Evolutionary conservation across 2,888 invertebrate genomes (phyloP).

Genomic region (Nasonovia ribisnigri): DNA sequence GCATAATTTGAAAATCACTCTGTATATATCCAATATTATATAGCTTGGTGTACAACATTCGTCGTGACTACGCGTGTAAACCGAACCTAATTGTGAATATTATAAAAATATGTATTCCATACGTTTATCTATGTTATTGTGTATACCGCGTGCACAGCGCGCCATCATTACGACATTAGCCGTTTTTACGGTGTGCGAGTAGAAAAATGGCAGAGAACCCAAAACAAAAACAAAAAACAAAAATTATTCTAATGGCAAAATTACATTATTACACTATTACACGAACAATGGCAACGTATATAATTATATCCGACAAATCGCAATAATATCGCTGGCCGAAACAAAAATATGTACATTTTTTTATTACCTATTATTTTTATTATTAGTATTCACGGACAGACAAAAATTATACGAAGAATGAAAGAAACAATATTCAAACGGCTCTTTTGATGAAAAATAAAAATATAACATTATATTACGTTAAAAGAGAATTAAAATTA

Average conservation of each 20-base stretch:
- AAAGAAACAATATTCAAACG: background rate
- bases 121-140: background rate
- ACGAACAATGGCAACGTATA: slow-evolving; percentile 9
- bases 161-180: slow-evolving; percentile 16
- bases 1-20: background rate
- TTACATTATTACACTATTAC: background rate
- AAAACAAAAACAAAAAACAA: slow-evolving; percentile 7
- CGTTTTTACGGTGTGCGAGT: slow-evolving; percentile 15
- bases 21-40: background rate
- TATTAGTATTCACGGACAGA: background rate
- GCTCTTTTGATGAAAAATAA: background rate
- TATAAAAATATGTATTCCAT: slow-evolving; percentile 1
- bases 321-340: background rate
- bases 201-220: slow-evolving; percentile 22
- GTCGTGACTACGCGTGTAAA: slow-evolving; percentile 21
- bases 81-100: slow-evolving; percentile 19
- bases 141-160: background rate
- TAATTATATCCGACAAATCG: slow-evolving; percentile 32
- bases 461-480: background rate
- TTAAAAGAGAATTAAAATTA: background rate
- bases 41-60: background rate
- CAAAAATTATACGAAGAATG: background rate
- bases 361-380: background rate
- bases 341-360: slow-evolving; percentile 22
- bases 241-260: slow-evolving; percentile 34